A percentile compares a stretch with the other conserved stretches of the same genome.
These are phyloP conservation scores for Drosophila pseudotalamancana DNA, from an alignment of 2,888 invertebrate species.

Conservation along the genomic window DNA sequence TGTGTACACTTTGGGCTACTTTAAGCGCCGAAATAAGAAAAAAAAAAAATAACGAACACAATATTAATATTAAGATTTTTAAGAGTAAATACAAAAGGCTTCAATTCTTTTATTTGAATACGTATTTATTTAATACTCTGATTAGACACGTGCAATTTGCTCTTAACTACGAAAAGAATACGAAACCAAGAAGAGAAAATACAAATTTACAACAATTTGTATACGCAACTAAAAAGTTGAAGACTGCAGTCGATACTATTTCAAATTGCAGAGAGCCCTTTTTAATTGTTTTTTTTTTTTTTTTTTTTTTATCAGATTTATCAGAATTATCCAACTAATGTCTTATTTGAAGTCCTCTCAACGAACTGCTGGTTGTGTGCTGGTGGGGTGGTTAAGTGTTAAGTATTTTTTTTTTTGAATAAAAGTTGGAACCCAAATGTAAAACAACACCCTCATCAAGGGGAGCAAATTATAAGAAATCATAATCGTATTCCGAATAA, in stretches of 20 bases:
- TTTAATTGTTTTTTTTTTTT: too few relatives aligned
- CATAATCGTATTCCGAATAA: slow-evolving; percentile 5
- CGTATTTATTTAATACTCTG: slow-evolving; percentile 45
- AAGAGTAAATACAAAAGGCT: slow-evolving; percentile 35
- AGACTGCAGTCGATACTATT: slow-evolving; percentile 12
- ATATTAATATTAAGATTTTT: slow-evolving; percentile 12
- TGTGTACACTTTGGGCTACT: slow-evolving; percentile 47
- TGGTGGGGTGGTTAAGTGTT: slow-evolving; percentile 44
- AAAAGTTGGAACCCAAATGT: slow-evolving; percentile 2
- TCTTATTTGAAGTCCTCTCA: slow-evolving; percentile 17
- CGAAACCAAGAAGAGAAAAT: slow-evolving; percentile 12
- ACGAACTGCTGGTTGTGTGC: slow-evolving; percentile 41
- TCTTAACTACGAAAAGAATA: slow-evolving; percentile 42
- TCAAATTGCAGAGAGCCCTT: slow-evolving; percentile 19
- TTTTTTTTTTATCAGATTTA: too few relatives aligned
- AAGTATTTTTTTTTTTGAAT: slow-evolving; percentile 4
- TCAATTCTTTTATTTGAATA: slow-evolving; percentile 38
- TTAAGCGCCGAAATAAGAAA: slow-evolving; percentile 31
- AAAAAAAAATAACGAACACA: slow-evolving; percentile 11
- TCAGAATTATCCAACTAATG: background rate
- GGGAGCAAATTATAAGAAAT: slow-evolving; percentile 30
- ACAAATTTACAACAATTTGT: background rate
- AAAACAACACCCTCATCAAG: slow-evolving; percentile 1
- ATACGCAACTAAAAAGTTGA: slow-evolving; percentile 21
- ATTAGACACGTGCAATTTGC: slow-evolving; percentile 73